Base-by-base conservation (phyloP, 2,888 invertebrate species). In the Drosophila mettleri region DNA sequence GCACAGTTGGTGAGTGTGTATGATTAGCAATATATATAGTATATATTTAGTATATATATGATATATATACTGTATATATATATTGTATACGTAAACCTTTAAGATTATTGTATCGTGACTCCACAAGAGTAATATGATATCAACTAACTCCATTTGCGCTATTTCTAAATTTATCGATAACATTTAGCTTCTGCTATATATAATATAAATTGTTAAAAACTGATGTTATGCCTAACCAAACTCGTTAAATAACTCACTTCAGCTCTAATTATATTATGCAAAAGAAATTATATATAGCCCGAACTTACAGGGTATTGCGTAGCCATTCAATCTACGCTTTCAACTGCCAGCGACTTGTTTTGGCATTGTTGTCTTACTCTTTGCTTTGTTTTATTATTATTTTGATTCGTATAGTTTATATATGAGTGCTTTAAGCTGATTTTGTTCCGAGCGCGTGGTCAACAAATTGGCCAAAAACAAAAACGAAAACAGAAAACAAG, bases 391-490 rank as follows among this genome's bases (percentile, higher is more conserved):
- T 49, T 52, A 74, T 74, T 73, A 58, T 69, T 55, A 36, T 67
- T 57, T 60, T 52, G 53, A 57, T 63, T 74, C 61, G 57, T 75
- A 66, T 75, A 49, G 54, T 58, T 71, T 71, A 45, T 67, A 36
- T 36, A 55, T 53, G 53, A 74, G 46, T 69, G 43, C 34, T 33
- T 33, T 24, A 59, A 43, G 65, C 64, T 45, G 36, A 60, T 60
- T 60, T 45, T 43, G 46, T 16, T 14, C 18, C 64, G 52, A 64
- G 65, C 52, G 67, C 55, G 59, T 78, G 74, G 52, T 74, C 66
- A 70, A 66, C 62, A 80, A 64, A 74, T 70, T 70, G 63, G 41
- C 49, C 51, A 51, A 63, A 57, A 59, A 65, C 57, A 66, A 60
- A 77, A 52, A 34, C 31, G 6, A 45, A 16, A 45, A 16, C 16